Evolutionary conservation across 2,113 vertebrate species (phyloP), one percentile per base, ranked within the genome.

Genomic region (Muscicapa adusta): DNA sequence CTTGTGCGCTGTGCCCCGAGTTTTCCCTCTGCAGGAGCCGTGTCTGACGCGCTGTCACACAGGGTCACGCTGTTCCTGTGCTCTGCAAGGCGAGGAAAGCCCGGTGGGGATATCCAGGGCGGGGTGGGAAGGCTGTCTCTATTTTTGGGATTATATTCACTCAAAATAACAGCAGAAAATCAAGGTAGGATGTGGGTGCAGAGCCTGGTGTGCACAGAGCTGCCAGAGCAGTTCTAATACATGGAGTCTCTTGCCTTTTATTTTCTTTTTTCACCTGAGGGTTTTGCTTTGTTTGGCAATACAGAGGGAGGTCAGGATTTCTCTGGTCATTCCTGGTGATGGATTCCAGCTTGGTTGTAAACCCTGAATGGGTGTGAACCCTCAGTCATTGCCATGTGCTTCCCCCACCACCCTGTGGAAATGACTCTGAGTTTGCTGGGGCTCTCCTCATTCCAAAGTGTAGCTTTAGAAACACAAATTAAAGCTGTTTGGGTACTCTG

Each of bases 11-110:
- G 11, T 26, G n/a, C 47, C 61, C 36, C 50, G 45, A 0, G 10
- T 25, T 19, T 24, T 29, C 45, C 28, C 28, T 24, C 14, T 14
- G 50, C 0, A 0, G 34, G 43, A 58, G 29, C 47, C 0, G 2
- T 14, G 38, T 2, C 3, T 38, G 17, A 65, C 1, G 1, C 24
- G 1, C 50, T 68, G 50, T 43, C 45, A n/a, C 12, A 0, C 0
- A 2, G 40, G 23, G 23, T 12, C 33, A 4, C 2, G 0, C 17
- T 17, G 67, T 12, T 79, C 22, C 58, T 63, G 42, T 31, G 42
- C 48, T 50, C 48, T 15, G 14, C 48, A 26, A 50, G 48, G 50
- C 25, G 14, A 28, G 34, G 62, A 56, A n/a, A 75, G 40, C 63
- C 38, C 25, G n/a, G 5, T 5, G 6, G 16, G 6, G 19, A 12